phyloP scores from a whole-genome alignment of 1,140 invertebrate species.

The Propsilocerus akamusi region DNA sequence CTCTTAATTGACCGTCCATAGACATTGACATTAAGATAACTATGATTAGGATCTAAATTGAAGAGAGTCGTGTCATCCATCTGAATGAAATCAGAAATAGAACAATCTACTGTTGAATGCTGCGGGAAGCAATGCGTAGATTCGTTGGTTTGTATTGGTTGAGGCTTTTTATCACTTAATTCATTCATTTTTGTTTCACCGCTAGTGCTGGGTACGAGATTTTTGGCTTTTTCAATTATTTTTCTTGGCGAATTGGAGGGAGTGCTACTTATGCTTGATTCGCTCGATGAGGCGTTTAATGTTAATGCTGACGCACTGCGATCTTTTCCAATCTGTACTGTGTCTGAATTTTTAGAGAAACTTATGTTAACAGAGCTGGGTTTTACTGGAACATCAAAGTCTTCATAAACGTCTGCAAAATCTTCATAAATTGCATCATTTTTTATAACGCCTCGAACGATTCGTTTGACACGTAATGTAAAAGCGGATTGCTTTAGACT shows the following conservation, averaged over 20 bases:
- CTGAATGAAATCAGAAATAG: slow-evolving; percentile 40
- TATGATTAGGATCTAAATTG: slow-evolving; percentile 43
- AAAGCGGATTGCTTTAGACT: slow-evolving; percentile 26
- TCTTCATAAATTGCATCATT: slow-evolving; percentile 22
- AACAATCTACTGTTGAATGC: slow-evolving; percentile 22
- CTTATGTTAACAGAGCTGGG: background rate
- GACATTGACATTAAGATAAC: slow-evolving; percentile 67
- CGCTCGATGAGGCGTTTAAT: slow-evolving; percentile 10
- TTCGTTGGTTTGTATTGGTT: slow-evolving; percentile 9
- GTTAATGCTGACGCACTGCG: background rate
- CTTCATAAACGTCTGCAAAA: slow-evolving; percentile 17
- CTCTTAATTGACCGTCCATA: slow-evolving; percentile 37
- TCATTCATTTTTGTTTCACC: slow-evolving; percentile 1
- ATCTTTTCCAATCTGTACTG: slow-evolving; percentile 6
- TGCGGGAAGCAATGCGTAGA: slow-evolving; percentile 19
- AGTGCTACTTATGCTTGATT: slow-evolving; percentile 13
- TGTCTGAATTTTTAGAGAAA: slow-evolving; percentile 5
- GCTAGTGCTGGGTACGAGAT: slow-evolving; percentile 14
- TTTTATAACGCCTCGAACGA: slow-evolving; percentile 21
- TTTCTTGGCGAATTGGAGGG: slow-evolving; percentile 22
- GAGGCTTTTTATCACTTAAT: background rate
- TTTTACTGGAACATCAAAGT: slow-evolving; percentile 12
- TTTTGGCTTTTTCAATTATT: slow-evolving; percentile 16
- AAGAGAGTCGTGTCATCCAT: slow-evolving; percentile 52
- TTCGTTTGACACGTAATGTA: slow-evolving; percentile 36